These are phyloP conservation scores for Dendronephthya gigantea DNA, from an alignment of 64 coral and sea anemone species.

Conservation along the genomic window DNA sequence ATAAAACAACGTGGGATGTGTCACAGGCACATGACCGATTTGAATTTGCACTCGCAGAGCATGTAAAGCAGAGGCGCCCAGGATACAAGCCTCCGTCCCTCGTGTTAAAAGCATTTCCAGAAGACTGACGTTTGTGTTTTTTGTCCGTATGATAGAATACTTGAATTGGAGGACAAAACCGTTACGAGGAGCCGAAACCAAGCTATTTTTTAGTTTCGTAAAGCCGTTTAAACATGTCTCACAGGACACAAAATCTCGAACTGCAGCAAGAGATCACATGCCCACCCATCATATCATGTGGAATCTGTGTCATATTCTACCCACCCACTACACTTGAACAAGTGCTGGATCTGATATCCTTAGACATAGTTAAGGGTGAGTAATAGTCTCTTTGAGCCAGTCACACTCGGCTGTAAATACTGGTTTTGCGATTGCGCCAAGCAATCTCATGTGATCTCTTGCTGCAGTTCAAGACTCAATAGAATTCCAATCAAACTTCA, in stretches of 20 bases:
- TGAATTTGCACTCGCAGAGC: constrained; percentile 11
- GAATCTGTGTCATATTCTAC: too few relatives aligned
- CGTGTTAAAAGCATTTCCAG: constrained; percentile 3
- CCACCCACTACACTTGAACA: too few relatives aligned
- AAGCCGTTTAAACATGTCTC: too few relatives aligned
- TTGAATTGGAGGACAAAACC: neutral
- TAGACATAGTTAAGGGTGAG: too few relatives aligned
- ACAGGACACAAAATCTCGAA: too few relatives aligned
- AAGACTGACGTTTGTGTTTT: constrained; percentile 3
- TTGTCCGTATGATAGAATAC: neutral
- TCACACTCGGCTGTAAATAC: neutral
- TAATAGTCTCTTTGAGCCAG: neutral
- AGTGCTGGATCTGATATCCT: too few relatives aligned
- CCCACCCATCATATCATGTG: too few relatives aligned
- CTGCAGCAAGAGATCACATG: too few relatives aligned
- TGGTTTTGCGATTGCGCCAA: neutral
- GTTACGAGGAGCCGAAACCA: too few relatives aligned
- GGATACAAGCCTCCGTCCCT: neutral
- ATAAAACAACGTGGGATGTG: constrained; percentile 26
- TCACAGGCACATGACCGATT: neutral
- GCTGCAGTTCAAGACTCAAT: neutral
- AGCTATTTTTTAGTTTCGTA: too few relatives aligned
- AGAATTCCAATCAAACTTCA: neutral
- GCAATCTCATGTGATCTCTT: neutral
- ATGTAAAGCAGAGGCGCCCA: neutral